phyloP scores from a whole-genome alignment of 2,888 invertebrate species.

The Leptarthrus brevirostris region DNA sequence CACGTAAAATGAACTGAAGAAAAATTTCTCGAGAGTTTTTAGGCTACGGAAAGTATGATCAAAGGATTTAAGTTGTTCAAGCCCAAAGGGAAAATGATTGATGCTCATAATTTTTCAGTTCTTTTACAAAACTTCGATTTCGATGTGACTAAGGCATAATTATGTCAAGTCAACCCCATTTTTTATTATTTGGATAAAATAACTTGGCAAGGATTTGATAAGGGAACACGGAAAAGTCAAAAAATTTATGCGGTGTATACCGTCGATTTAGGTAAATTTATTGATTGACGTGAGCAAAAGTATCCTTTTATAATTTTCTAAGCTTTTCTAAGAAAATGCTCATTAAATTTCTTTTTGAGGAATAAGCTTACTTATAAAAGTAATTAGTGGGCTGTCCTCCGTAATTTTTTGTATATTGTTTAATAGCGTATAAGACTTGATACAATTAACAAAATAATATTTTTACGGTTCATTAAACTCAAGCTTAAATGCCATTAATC shows the following conservation, averaged over 20 bases:
- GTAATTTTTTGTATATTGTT: too few species aligned
- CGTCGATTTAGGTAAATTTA: background rate
- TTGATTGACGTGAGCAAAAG: too few species aligned
- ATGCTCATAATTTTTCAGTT: slow-evolving; percentile 25
- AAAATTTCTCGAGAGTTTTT: slow-evolving; percentile 14
- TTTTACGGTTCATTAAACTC: too few species aligned
- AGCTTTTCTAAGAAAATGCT: too few species aligned
- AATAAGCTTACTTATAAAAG: too few species aligned
- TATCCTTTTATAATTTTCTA: too few species aligned
- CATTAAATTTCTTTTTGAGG: too few species aligned
- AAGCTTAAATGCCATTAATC: too few species aligned
- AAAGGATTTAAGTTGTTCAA: slow-evolving; percentile 32
- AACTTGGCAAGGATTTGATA: background rate
- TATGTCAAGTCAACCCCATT: slow-evolving; percentile 6
- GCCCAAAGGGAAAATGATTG: slow-evolving; percentile 29
- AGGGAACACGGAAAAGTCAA: background rate
- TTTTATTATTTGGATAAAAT: slow-evolving; percentile 4
- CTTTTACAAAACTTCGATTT: slow-evolving; percentile 4
- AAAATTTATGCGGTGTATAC: background rate
- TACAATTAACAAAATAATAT: too few species aligned
- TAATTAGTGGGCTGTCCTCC: too few species aligned
- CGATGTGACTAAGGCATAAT: background rate
- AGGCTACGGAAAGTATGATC: slow-evolving; percentile 21
- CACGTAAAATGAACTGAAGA: slow-evolving; percentile 14
- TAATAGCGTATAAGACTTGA: too few species aligned